Conservation (phyloP, 2,797 vertebrate species). For the Borostomias antarcticus region DNA sequence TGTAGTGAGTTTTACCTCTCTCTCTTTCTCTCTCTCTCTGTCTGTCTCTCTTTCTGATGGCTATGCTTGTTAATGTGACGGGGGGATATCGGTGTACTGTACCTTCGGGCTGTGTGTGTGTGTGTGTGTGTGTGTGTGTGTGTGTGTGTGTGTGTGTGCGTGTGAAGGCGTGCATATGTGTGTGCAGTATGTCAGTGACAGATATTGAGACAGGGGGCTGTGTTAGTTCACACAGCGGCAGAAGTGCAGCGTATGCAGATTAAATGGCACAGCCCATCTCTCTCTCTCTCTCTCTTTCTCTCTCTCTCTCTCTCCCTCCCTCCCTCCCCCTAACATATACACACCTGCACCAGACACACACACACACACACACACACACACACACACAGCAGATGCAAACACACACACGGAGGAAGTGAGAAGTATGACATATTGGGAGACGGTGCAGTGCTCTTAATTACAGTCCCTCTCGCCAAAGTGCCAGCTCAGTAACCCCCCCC, state of each 20-base stretch:
- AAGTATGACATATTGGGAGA: slow-evolving; percentile 9
- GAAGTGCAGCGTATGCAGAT: slow-evolving; percentile 12
- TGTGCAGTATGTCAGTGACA: not conserved
- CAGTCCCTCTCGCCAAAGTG: slow-evolving; percentile 8
- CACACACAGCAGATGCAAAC: no score
- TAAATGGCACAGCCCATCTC: not conserved
- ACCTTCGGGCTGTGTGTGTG: not conserved
- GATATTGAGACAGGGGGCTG: not conserved
- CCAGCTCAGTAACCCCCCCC: not conserved
- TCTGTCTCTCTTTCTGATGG: no score
- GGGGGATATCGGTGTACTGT: no score
- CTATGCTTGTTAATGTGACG: no score
- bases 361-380: not conserved
- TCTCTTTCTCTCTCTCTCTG: no score
- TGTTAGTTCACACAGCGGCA: not conserved
- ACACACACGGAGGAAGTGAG: no score
- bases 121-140: not conserved
- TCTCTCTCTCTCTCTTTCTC: not conserved
- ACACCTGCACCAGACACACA: not conserved
- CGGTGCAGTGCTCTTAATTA: slow-evolving; percentile 8
- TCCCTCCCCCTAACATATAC: not conserved
- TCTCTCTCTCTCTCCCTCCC: no score
- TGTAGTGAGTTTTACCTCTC: no score
- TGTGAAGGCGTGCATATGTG: no score
- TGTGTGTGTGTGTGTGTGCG: not conserved